Conservation (phyloP, 2,797 vertebrate genomes). For the Hafferia zeledoni region DNA sequence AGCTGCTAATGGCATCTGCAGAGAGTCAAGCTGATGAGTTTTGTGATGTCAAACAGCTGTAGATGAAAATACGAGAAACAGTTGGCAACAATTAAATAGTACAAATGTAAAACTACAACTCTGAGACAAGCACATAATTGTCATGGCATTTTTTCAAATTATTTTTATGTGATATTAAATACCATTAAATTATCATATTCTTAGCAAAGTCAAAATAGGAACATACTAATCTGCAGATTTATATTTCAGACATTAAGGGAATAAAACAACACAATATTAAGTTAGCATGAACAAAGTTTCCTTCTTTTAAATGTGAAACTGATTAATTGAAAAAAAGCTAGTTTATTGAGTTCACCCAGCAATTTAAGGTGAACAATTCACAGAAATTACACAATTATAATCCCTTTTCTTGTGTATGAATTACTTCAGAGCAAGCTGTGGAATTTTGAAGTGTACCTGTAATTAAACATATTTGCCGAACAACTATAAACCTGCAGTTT, state of each 20-base stretch:
- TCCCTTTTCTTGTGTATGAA: neutral
- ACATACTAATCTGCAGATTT: neutral
- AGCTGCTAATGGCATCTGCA: neutral
- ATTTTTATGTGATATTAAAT: slow-evolving; percentile 40
- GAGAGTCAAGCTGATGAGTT: slow-evolving; percentile 3
- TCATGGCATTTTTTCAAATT: neutral
- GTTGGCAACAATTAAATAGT: slow-evolving; percentile 23
- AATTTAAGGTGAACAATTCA: neutral
- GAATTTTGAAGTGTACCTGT: neutral
- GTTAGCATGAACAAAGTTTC: neutral
- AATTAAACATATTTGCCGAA: slow-evolving; percentile 31
- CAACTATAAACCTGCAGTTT: slow-evolving; percentile 32
- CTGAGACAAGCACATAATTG: slow-evolving; percentile 34
- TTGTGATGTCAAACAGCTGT: slow-evolving; percentile 42
- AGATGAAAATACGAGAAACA: slow-evolving; percentile 26
- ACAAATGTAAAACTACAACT: slow-evolving; percentile 29
- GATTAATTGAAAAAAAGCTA: neutral
- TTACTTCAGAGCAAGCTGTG: neutral
- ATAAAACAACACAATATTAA: neutral
- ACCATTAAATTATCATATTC: neutral
- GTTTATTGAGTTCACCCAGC: neutral
- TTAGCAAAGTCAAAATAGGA: slow-evolving; percentile 16
- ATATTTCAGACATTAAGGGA: slow-evolving; percentile 24
- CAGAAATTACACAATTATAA: neutral
- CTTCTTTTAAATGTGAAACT: neutral